Evolutionary conservation across 2,797 vertebrate species (phyloP), one percentile per base, ranked within the genome.

Genomic region (Smutsia temminckii): DNA sequence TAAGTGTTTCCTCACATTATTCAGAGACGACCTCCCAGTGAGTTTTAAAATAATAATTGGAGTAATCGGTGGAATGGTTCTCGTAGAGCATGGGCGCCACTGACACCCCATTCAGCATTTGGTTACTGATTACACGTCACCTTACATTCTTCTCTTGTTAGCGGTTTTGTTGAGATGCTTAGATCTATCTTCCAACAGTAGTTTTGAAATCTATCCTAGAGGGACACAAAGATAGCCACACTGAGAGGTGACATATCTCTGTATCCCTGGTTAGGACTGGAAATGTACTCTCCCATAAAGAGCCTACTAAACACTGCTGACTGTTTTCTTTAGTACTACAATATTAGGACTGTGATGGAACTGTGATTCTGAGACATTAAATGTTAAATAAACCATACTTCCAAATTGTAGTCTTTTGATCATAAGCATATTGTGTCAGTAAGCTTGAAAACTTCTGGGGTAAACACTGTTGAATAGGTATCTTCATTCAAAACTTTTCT

Each of bases 41-140:
- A 71, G 55, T 27, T 42, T 40, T 71, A 12, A 53, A 49, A 34
- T 61, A 66, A 81, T 59, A 25, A 53, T 27, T 25, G 49, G 66
- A 59, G 40, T 68, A 32, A 89, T 90, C 32, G 29, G 69, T 2
- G 11, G 34, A 25, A 49, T 3, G 20, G 9, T 53, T 77, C 78
- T 77, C 3, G 0, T 14, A 3, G 6, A 16, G 16, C 11, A 8
- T 4, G 37, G 63, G 29, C 25, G 18, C 61, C 0, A 2, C 57
- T 32, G 11, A 34, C 25, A 17, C 21, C 8, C 7, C 51, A 14
- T 42, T 59, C 72, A 34, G 40, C n/a, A 1, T 21, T 63, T 16
- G 29, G 71, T 8, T 68, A 42, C 42, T 11, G 2, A 79, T 55
- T 34, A 13, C 5, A 1, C 20, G 4, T n/a, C 51, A 5, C 34